A percentile compares a stretch with the other conserved stretches of the same genome.
These are phyloP conservation scores for Phaethornis superciliosus DNA, from an alignment of 2,113 vertebrate genomes.

Conservation along the genomic window DNA sequence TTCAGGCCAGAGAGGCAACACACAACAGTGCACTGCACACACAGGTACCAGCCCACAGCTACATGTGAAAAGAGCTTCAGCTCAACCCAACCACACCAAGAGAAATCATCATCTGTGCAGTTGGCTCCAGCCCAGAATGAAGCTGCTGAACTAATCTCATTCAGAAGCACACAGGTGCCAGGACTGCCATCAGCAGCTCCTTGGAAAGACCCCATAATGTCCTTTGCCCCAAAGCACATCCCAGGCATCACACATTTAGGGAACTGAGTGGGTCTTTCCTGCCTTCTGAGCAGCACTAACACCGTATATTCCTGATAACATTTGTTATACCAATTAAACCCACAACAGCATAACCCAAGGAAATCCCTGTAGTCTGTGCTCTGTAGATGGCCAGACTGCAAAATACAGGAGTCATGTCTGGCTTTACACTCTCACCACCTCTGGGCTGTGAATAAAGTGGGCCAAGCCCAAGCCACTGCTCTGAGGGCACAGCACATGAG, in stretches of 20 bases:
- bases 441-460: neutral
- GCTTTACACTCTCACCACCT: neutral
- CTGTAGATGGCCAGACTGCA: neutral
- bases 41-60: neutral
- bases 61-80: neutral
- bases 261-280: neutral
- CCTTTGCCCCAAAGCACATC: neutral
- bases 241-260: neutral
- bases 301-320: neutral
- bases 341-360: neutral
- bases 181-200: neutral
- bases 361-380: neutral
- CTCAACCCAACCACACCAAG: neutral
- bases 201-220: neutral
- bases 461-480: fast-evolving
- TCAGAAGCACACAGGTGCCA: neutral
- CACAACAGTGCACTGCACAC: neutral
- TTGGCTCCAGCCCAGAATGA: neutral
- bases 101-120: neutral
- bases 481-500: neutral
- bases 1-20: neutral
- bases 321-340: neutral
- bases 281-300: neutral
- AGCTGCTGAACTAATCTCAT: neutral
- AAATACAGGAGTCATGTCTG: neutral